phyloP scores from a whole-genome alignment of 1,140 invertebrate species.

The Danaus melanippus region DNA sequence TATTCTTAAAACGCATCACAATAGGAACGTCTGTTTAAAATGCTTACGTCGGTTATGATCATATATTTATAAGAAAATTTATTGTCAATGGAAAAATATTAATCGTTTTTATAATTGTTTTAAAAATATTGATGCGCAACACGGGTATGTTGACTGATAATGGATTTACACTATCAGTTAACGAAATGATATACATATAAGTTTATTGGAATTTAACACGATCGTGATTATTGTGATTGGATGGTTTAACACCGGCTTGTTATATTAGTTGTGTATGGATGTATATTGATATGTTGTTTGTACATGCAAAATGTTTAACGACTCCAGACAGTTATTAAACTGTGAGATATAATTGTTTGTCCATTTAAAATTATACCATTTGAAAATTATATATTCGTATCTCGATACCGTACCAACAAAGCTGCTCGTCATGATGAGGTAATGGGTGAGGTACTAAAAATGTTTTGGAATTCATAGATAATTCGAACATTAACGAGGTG shows the following conservation, averaged over 20 bases:
- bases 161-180: constrained; percentile 38
- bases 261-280: constrained; percentile 9
- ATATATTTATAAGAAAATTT: too few species aligned
- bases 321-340: too few species aligned
- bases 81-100: background rate
- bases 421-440: too few species aligned
- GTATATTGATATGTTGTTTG: constrained; percentile 7
- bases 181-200: constrained; percentile 44
- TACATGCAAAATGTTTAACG: background rate
- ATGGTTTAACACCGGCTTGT: constrained; percentile 31
- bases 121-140: constrained; percentile 21
- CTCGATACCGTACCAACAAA: too few species aligned
- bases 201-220: constrained; percentile 45
- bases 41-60: too few species aligned
- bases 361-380: too few species aligned
- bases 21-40: constrained; percentile 1
- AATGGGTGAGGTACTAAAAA: too few species aligned
- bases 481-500: too few species aligned
- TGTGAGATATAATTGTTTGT: too few species aligned
- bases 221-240: constrained; percentile 34
- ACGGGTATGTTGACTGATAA: constrained; percentile 31
- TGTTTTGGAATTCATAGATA: too few species aligned
- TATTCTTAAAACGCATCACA: constrained; percentile 12
- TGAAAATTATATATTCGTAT: too few species aligned
- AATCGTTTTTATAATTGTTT: constrained; percentile 8